Base-by-base conservation (phyloP, 1,140 invertebrate species). In the Cyrtorhinus lividipennis region DNA sequence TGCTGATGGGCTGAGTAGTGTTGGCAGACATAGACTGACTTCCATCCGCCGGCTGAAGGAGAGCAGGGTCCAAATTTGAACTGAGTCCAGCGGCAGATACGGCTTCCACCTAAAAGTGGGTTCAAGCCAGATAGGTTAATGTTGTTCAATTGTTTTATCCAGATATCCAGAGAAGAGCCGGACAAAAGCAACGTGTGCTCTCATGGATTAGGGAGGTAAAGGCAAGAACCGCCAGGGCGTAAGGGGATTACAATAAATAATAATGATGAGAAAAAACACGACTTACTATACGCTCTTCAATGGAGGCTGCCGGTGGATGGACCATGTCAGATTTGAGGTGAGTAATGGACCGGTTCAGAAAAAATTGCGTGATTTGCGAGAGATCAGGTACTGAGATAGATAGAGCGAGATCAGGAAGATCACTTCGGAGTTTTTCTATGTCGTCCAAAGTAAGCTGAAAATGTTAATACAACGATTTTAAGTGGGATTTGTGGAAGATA, bases 291-390 rank as follows among this genome's bases (percentile, higher is more conserved):
- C 63, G 48, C 18, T 69, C 66, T 53, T 65, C 66, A 20, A 68
- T 64, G 12, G 65, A 62, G 12, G 63, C 63, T 8, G 62, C 56
- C 24, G 46, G 25, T 2, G 59, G 46, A 24, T 63, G 46, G 1
- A 53, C 44, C 13, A 63, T 45, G 59, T 65, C 64, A 13, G 66
- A 23, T 44, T 66, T 67, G 5, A 67, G 22, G 25, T 65, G 61
- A n/a, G 62, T 65, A 10, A 66, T 61, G 12, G 68, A 68, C n/a
- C 65, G 75, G 1, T 80, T 78, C 20, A 80, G 72, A 71, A 88
- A 88, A 70, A 88, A 87, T 66, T 84, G 80, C n/a, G 84, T 81
- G 23, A 85, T 82, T 24, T 78, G 74, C 25, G 79, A 78, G 73
- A 87, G 79, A 70, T 89, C 84, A 23, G 79, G 78, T 5, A 73